Evolutionary conservation across 2,888 invertebrate genomes (phyloP), one percentile per base, ranked within the genome.

Genomic region (Eustalomyia histrio): DNA sequence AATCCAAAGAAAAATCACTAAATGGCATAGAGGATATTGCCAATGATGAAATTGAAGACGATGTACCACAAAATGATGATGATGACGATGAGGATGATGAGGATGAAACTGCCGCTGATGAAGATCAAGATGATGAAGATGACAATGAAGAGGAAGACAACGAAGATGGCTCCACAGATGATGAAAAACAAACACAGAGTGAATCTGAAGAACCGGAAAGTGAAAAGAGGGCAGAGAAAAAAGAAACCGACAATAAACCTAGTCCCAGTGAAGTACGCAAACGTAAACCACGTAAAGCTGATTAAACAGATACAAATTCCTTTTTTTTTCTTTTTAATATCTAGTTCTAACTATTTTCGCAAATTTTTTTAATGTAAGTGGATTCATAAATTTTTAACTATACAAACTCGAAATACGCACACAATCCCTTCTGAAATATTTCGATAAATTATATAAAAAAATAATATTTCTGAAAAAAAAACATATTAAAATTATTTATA

Each of bases 271-370:
- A 91, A 87, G 92, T 94, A 79, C 94, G 95, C 89, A 95, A 95
- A 90, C 94, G 95, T 78, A 94, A 94, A 89, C 92, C 95, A 64
- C 92, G 95, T 86, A 95, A 95, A 91, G 95, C 93, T 63, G 94
- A 95, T 89, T 95, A 92, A 85, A 21, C 21, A 53, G 21, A 6
- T 43, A 14, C 1, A 43, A 14, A 33, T 21, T 12, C 1, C 2
- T 43, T 29, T n/a, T 57, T 58, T 24, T 58, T 55, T 17, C 17
- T 33, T 64, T 50, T 24, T 16, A 24, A 29, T 29, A 29, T 29
- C 6, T 18, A 33, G 1, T 35, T 57, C n/a, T 24, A 12, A 60
- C 21, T 29, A 29, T 7, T 35, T 50, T 35, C n/a, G 29, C 17
- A 35, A 7, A 39, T 63, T 79, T 29, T 3, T 29, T 29, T 29